Evolutionary conservation across 2,888 invertebrate genomes (phyloP).

Genomic region (Maniola hyperantus): DNA sequence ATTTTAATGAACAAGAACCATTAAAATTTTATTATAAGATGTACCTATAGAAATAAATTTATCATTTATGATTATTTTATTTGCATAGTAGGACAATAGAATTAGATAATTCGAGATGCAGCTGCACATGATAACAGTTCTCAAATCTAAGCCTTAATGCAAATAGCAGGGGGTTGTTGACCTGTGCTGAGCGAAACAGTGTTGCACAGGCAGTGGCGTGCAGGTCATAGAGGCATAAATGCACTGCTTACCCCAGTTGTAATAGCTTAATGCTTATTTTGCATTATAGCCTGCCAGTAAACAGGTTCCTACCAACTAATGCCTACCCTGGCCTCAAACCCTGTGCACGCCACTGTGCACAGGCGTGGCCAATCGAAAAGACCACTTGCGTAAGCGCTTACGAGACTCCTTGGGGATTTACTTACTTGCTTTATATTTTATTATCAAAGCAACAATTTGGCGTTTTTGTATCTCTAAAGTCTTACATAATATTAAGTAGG

Average conservation of each 20-base stretch:
- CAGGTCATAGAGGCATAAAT: too few species aligned
- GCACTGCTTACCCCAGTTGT: too few species aligned
- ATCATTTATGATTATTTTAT: constrained; percentile 11
- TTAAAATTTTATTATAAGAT: too few species aligned
- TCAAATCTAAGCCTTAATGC: constrained; percentile 67
- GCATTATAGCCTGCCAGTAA: too few species aligned
- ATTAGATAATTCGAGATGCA: constrained; percentile 55
- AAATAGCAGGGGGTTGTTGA: constrained; percentile 68
- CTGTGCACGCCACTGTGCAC: too few species aligned
- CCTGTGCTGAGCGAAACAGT: constrained; percentile 65
- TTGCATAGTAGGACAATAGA: constrained; percentile 44
- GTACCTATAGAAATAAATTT: too few species aligned
- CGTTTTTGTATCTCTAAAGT: background rate
- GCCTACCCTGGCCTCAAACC: too few species aligned
- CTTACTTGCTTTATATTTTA: constrained; percentile 22
- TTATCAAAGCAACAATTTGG: constrained; percentile 12
- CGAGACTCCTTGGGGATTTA: constrained; percentile 63
- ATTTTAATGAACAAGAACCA: too few species aligned
- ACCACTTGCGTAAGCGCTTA: constrained; percentile 67
- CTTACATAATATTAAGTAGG: constrained; percentile 3
- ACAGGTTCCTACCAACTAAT: too few species aligned
- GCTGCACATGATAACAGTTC: constrained; percentile 53
- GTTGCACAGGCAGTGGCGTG: constrained; percentile 65
- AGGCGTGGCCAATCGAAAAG: constrained; percentile 68
- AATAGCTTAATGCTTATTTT: too few species aligned